Percentiles rank a stretch among this genome's conserved stretches.
phyloP scores from a whole-genome alignment of 2,888 invertebrate genomes.

The Xestia sexstrigata region DNA sequence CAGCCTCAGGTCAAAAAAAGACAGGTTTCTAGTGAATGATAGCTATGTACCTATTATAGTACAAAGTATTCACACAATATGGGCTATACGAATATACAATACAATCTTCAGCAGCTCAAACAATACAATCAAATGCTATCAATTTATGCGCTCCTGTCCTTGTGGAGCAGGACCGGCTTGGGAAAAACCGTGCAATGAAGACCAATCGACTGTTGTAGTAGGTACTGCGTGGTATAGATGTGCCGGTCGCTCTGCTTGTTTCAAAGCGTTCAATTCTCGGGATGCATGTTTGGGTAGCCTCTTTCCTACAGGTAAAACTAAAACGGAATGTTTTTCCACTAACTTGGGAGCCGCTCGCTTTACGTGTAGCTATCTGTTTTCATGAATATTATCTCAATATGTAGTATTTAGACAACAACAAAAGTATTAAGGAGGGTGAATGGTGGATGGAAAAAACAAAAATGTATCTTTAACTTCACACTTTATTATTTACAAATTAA shows the following conservation, averaged over 20 bases:
- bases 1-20: too few relatives aligned
- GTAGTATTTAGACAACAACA: background rate
- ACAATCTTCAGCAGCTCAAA: too few relatives aligned
- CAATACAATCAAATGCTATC: too few relatives aligned
- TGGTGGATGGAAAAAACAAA: conserved; percentile 9
- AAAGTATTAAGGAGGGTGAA: background rate
- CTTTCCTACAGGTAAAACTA: background rate
- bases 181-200: background rate
- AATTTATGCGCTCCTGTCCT: too few relatives aligned
- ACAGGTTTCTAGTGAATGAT: too few relatives aligned
- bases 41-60: too few relatives aligned
- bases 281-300: background rate
- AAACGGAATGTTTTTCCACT: background rate
- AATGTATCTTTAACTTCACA: background rate
- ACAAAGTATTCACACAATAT: too few relatives aligned
- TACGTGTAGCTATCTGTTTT: background rate
- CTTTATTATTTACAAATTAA: conserved; percentile 10
- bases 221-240: background rate
- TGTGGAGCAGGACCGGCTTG: too few relatives aligned
- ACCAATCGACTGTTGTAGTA: too few relatives aligned
- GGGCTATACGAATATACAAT: too few relatives aligned
- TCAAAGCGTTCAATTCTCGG: background rate
- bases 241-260: background rate
- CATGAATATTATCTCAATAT: background rate
- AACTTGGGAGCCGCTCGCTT: background rate